Evolutionary conservation across 2,888 invertebrate genomes (phyloP), one percentile per base, ranked within the genome.

Genomic region (Lottia scabra): DNA sequence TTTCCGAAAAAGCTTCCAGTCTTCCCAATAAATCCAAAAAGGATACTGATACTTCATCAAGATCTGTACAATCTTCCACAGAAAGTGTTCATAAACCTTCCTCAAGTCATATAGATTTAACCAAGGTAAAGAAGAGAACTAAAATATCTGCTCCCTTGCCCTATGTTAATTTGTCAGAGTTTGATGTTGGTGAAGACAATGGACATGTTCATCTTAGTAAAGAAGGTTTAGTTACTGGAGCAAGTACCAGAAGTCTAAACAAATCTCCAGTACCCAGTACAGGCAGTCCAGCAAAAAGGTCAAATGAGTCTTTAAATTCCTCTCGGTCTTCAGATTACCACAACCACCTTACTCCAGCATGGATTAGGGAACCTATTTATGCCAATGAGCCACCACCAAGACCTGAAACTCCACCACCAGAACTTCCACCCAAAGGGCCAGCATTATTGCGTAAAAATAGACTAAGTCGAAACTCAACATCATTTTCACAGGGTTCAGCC

Each of bases 391-490:
- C 73, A 44, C 67, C 75, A 5, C 75, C 66, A 30, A 77, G 67
- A 63, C 70, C 68, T 27, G 76, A 79, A 48, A 78, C 80, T 6
- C 80, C 82, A 15, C 85, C 84, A 8, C 85, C 86, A 48, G 83
- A 80, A 67, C 74, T 86, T 19, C 86, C 86, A 12, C 86, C 86
- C 5, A 86, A 86, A 75, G 86, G 85, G 65, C 85, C 84, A 68
- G 79, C 76, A 26, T 73, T 86, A 5, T 70, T 80, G 23, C 77
- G 72, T n/a, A 83, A 80, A 72, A 73, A 68, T 38, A 66, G 67
- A 63, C 56, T 68, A 30, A 78, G 72, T 46, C 68, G 70, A n/a
- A 30, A 48, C 13, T 44, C 44, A 30, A 44, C 67, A 10, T 67
- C 63, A 8, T 56, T 62, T n/a, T 38, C n/a, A n/a, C n/a, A n/a